Conservation (phyloP, 2,888 invertebrate genomes). For the Chydorus sphaericus region DNA sequence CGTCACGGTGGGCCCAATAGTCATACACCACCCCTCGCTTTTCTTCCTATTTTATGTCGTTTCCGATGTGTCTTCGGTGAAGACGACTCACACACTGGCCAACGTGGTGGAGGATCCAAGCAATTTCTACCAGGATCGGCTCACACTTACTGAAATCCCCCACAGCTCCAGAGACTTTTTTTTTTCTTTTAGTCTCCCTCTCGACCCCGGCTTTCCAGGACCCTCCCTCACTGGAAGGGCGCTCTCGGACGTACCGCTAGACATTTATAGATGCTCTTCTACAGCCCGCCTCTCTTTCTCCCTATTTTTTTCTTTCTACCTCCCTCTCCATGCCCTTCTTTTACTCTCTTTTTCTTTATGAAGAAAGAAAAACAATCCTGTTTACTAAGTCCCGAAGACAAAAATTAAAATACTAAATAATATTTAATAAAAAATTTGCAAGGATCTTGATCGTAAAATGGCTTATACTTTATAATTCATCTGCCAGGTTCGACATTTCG, state of each 20-base stretch:
- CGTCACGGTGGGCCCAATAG: constrained; percentile 4
- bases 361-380: not conserved
- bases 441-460: too few relatives aligned
- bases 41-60: not conserved
- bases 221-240: constrained; percentile 1
- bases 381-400: not conserved
- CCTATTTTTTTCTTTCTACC: not conserved
- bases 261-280: constrained; percentile 4
- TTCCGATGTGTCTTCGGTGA: constrained; percentile 11
- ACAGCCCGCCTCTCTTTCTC: not conserved
- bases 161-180: not conserved
- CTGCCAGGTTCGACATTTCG: too few relatives aligned
- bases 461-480: too few relatives aligned
- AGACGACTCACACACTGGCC: constrained; percentile 13
- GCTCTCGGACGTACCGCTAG: not conserved
- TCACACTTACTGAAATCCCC: not conserved
- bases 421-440: too few relatives aligned
- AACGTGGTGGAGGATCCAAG: not conserved
- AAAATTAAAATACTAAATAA: not conserved
- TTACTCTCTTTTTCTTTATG: not conserved
- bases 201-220: constrained; percentile 1
- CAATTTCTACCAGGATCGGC: constrained; percentile 6
- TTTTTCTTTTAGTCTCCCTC: not conserved
- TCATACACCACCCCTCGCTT: not conserved
- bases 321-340: not conserved